These are phyloP conservation scores for Perithous albicinctus DNA, from an alignment of 2,888 invertebrate genomes.

Conservation along the genomic window DNA sequence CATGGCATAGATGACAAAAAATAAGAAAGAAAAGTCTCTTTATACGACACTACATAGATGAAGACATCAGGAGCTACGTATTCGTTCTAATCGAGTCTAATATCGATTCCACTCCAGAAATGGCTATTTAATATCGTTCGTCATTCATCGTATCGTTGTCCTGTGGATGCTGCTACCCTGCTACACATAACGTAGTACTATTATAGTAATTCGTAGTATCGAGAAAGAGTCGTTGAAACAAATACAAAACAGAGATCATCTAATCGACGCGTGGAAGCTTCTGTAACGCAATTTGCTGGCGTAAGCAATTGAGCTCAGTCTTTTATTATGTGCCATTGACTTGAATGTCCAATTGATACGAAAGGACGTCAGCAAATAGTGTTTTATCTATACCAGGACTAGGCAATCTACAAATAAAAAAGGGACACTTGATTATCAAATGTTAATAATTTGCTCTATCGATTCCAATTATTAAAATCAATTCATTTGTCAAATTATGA, in stretches of 20 bases:
- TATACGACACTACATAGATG: not conserved
- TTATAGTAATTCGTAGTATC: slow-evolving; percentile 42
- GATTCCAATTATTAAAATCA: not conserved
- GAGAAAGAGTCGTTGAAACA: slow-evolving; percentile 20
- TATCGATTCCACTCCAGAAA: slow-evolving; percentile 36
- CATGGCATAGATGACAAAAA: too few relatives aligned
- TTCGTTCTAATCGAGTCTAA: slow-evolving; percentile 42
- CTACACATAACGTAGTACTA: slow-evolving; percentile 25
- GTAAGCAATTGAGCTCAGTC: not conserved
- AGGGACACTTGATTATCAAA: too few relatives aligned
- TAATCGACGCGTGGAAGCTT: slow-evolving; percentile 5
- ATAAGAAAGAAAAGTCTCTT: too few relatives aligned
- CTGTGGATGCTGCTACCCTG: slow-evolving; percentile 25
- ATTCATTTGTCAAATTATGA: too few relatives aligned
- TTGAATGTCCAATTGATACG: slow-evolving; percentile 13
- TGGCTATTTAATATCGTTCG: slow-evolving; percentile 23
- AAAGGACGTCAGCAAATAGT: not conserved
- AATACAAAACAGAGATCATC: not conserved
- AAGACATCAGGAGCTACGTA: slow-evolving; percentile 8
- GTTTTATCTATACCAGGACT: not conserved
- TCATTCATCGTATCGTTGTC: slow-evolving; percentile 15
- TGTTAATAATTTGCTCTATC: too few relatives aligned
- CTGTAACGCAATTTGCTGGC: slow-evolving; percentile 6
- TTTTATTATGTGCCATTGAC: not conserved
- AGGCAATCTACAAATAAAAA: not conserved